A percentile compares a stretch with the other conserved stretches of the same genome.
phyloP scores from a whole-genome alignment of 1,140 invertebrate genomes.

The Drosophila bocki region DNA sequence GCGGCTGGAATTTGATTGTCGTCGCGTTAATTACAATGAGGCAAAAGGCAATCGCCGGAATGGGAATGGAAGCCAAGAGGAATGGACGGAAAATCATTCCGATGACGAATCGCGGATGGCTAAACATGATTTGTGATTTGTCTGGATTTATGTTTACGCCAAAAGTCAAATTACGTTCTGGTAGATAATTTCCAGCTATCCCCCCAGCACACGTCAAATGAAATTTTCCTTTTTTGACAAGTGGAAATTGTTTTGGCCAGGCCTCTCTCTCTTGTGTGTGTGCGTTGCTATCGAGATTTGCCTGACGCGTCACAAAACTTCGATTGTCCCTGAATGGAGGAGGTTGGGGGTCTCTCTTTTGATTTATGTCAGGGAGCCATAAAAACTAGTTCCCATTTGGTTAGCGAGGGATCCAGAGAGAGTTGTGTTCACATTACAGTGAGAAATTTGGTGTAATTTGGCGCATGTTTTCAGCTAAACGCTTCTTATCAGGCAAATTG shows the following conservation, averaged over 20 bases:
- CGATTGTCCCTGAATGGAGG: conserved; percentile 32
- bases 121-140: conserved; percentile 71
- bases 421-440: conserved; percentile 61
- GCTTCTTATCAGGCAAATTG: conserved; percentile 82
- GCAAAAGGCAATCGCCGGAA: conserved; percentile 1
- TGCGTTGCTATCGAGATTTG: conserved; percentile 67
- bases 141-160: conserved; percentile 59
- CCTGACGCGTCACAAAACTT: conserved; percentile 66
- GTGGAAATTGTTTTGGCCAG: conserved; percentile 56
- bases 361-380: conserved; percentile 67
- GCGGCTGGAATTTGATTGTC: conserved; percentile 70
- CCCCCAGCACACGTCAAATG: conserved; percentile 45
- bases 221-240: conserved; percentile 59
- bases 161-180: conserved; percentile 49
- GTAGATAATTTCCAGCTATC: conserved; percentile 32
- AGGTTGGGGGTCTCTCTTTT: conserved; percentile 36
- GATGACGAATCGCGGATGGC: conserved; percentile 63
- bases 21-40: conserved; percentile 76
- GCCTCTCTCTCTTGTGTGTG: conserved; percentile 1
- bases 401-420: not conserved
- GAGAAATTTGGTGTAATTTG: conserved; percentile 80
- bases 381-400: conserved; percentile 70
- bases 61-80: conserved; percentile 11
- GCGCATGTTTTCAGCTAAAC: conserved; percentile 79
- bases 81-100: conserved; percentile 28